Conservation (phyloP, 2,113 vertebrate species). For the Neopipo cinnamomea region DNA sequence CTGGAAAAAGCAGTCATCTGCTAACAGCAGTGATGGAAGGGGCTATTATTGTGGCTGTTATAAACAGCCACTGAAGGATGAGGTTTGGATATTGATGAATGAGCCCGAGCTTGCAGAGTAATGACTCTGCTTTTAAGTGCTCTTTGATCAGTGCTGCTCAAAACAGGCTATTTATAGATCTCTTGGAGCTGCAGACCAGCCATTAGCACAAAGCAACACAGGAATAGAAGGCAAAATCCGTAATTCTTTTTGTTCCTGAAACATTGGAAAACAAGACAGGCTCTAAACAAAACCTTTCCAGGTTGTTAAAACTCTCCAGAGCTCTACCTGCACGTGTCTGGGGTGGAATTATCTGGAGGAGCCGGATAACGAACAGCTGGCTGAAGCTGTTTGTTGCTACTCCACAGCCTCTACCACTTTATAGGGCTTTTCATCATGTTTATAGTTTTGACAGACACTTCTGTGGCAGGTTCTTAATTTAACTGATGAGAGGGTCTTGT, state of each 20-base stretch:
- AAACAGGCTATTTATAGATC: neutral
- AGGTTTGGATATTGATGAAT: neutral
- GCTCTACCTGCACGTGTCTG: neutral
- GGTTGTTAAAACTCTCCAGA: neutral
- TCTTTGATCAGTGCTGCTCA: slow-evolving; percentile 9
- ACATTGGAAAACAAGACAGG: neutral
- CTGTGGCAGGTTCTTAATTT: slow-evolving; percentile 15
- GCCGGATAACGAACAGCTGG: neutral
- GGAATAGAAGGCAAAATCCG: neutral
- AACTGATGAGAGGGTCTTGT: neutral
- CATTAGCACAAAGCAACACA: neutral
- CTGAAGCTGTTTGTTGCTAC: neutral
- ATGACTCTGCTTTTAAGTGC: slow-evolving; percentile 2
- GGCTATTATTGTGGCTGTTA: neutral
- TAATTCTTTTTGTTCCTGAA: neutral
- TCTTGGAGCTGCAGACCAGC: neutral
- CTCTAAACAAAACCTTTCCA: neutral
- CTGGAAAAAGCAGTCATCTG: neutral
- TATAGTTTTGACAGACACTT: slow-evolving; percentile 17
- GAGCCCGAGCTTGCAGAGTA: neutral
- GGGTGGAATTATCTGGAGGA: neutral
- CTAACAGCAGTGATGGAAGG: neutral
- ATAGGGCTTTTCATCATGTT: slow-evolving; percentile 13
- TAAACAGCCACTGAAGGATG: neutral
- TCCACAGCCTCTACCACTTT: neutral